Evolutionary conservation across 2,113 vertebrate species (phyloP), one percentile per base, ranked within the genome.

Genomic region (Anoplopoma fimbria): DNA sequence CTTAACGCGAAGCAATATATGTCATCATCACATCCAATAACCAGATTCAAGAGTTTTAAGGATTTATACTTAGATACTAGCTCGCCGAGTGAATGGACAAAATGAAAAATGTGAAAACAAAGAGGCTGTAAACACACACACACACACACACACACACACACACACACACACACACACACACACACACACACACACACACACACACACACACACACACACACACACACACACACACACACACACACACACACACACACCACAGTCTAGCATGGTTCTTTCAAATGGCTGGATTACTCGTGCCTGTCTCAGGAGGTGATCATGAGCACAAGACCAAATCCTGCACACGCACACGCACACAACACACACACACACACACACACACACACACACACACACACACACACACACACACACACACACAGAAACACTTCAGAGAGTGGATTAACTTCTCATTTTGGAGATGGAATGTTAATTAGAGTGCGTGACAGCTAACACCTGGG

Each of bases 221-320:
- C 69, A 38, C 19, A 42, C 25, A 9, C 47, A 60, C 60, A 64
- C 42, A 77, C 25, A 72, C 33, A 62, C 71, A 70, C 69, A 78
- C 72, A 60, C 47, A 27, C 72, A 33, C 63, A 8, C 38, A 77
- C 38, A 27, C 42, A 53, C 49, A 34, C 21, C 36, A 40, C 60
- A 62, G 13, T 47, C 27, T 2, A 65, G 33, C 1, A 27, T 33
- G 38, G 34, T 23, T 58, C 2, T 70, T 75, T 71, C 7, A 85
- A 69, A 83, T 69, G 64, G 33, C 70, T 67, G 71, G 82, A 75
- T 79, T 47, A 75, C 67, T 85, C n/a, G 60, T 67, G 89, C 83
- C 70, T 14, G 49, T 65, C 72, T 85, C 77, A 12, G 82, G 62
- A 76, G 83, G 86, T 86, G 73, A 89, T 79, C 42, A 33, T 62